Evolutionary conservation across 2,888 invertebrate genomes (phyloP).

Genomic region (Erynnis tages): DNA sequence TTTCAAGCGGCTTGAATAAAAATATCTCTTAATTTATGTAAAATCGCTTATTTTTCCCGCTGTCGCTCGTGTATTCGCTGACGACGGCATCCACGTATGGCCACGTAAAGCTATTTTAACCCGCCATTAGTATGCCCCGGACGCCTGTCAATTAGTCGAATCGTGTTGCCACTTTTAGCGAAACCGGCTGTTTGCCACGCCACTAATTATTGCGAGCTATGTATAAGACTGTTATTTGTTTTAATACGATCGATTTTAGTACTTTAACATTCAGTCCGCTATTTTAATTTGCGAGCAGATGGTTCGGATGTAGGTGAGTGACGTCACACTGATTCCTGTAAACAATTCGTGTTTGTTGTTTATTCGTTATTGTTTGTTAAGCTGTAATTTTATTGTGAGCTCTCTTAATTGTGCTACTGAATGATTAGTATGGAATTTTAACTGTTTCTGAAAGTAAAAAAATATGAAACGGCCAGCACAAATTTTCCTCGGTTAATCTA

Average conservation of each 20-base stretch:
- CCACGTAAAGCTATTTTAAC: slow-evolving; percentile 75
- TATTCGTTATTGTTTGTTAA: neutral
- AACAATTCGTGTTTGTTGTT: neutral
- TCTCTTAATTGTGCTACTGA: neutral
- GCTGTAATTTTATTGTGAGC: neutral
- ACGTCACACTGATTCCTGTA: slow-evolving; percentile 10
- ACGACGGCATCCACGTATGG: slow-evolving; percentile 36
- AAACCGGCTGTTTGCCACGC: slow-evolving; percentile 22
- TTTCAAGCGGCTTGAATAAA: too few species aligned
- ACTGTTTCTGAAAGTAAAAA: too few species aligned
- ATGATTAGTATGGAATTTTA: too few species aligned
- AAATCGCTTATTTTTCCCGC: neutral
- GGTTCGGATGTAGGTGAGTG: neutral
- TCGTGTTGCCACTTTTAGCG: slow-evolving; percentile 33
- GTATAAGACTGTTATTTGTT: slow-evolving; percentile 22
- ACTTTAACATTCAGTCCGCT: neutral
- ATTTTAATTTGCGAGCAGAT: slow-evolving; percentile 19
- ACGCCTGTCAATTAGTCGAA: slow-evolving; percentile 64
- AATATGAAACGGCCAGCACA: too few species aligned
- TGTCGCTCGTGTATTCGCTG: neutral
- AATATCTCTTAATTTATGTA: too few species aligned
- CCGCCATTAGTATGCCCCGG: slow-evolving; percentile 69
- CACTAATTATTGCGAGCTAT: slow-evolving; percentile 18
- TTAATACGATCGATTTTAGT: slow-evolving; percentile 23
- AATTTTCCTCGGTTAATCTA: too few species aligned